Base-by-base conservation (phyloP, 2,797 vertebrate species). In the Lagorchestes hirsutus region DNA sequence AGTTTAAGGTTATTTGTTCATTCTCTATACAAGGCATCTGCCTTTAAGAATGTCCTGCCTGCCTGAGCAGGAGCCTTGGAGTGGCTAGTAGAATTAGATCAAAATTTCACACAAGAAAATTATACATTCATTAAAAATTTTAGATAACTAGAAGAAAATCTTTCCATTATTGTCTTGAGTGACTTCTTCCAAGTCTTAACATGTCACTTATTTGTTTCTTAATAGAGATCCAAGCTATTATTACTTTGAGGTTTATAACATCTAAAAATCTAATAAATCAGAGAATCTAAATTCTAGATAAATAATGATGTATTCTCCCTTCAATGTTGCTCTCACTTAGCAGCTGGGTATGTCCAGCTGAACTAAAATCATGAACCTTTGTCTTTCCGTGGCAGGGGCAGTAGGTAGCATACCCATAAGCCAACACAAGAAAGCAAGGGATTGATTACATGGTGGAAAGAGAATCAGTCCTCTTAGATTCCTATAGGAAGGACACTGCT, bases 181-280 rank as follows among this genome's bases (percentile, higher is more conserved):
- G 91, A 90, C 31, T 90, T 2, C 55, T 92, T 91, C 54, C 1
- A 58, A 87, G 46, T 96, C 94, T 57, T 91, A 93, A 74, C 4
- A 52, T 95, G 90, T n/a, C 95, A 90, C 92, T 94, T 93, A 91
- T 87, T 97, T 95, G n/a, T 58, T 93, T 95, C 67, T 91, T 93
- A 52, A 92, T 95, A 97, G 95, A 67, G 40, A 46, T 91, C 55
- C 14, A 31, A 93, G 29, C 34, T 92, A 4, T 93, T 93, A 94
- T 92, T 96, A 52, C 82, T 92, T 96, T 92, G 87, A 27, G 58
- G 94, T 40, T 74, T 82, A 9, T 46, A 82, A 46, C 16, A 82
- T 82, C 40, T 74, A 95, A 95, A 96, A 95, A 29, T 27, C 13
- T 28, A 34, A 59, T 91, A 93, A 93, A 94, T 92, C 91, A 67